phyloP scores from a whole-genome alignment of 2,797 vertebrate genomes.

The Poliocrania exsul region DNA sequence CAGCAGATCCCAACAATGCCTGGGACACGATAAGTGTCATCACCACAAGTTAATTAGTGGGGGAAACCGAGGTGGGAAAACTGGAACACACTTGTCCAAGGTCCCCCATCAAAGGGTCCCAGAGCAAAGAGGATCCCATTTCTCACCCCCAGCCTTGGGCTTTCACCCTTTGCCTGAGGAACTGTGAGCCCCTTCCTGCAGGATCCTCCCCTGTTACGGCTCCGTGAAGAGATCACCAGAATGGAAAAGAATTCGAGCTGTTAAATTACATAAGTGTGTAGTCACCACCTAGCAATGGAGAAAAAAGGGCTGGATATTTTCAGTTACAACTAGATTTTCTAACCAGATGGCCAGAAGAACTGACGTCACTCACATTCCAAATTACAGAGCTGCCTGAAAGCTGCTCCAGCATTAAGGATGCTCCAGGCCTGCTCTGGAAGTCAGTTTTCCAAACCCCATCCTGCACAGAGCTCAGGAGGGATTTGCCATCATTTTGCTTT shows the following conservation, averaged over 20 bases:
- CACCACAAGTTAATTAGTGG: background rate
- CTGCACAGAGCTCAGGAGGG: background rate
- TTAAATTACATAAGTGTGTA: constrained; percentile 72
- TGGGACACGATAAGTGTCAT: constrained; percentile 8
- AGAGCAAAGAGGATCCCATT: background rate
- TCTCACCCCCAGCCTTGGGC: background rate
- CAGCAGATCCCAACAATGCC: constrained; percentile 36
- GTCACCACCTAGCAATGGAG: constrained; percentile 69
- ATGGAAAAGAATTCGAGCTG: constrained; percentile 68
- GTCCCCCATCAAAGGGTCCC: background rate
- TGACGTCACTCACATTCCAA: constrained; percentile 73
- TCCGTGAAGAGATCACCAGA: constrained; percentile 55
- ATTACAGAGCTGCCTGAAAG: constrained; percentile 66
- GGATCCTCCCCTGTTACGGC: constrained; percentile 7
- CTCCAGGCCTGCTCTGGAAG: constrained; percentile 39
- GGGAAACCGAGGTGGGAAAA: constrained; percentile 42
- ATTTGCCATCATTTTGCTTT: background rate
- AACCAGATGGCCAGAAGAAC: constrained; percentile 69
- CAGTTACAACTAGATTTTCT: constrained; percentile 70
- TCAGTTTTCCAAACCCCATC: background rate
- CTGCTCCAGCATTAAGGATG: constrained; percentile 58
- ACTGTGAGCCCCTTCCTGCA: background rate
- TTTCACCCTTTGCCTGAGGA: background rate
- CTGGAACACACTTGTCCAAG: background rate
- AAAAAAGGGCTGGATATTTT: constrained; percentile 70